A percentile compares a stretch with the other conserved stretches of the same genome.
These are phyloP conservation scores for Sphaerophoria rueppellii DNA, from an alignment of 2,888 invertebrate genomes.

Conservation along the genomic window DNA sequence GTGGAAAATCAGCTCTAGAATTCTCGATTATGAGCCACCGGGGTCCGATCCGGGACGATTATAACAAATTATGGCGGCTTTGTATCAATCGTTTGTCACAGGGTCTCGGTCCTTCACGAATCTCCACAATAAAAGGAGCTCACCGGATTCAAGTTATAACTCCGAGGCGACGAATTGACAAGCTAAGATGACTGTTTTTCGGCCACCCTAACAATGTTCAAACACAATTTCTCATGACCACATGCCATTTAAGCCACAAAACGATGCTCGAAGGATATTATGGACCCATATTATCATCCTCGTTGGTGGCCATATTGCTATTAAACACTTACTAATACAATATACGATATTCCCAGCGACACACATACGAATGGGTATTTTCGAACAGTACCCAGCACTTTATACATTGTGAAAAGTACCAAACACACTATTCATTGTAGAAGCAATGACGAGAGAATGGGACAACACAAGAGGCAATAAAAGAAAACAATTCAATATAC, in stretches of 20 bases:
- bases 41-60: too few relatives aligned
- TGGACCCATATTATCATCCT: slow-evolving; percentile 45
- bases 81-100: too few relatives aligned
- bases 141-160: too few relatives aligned
- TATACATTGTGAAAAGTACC: background rate
- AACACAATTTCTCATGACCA: slow-evolving; percentile 50
- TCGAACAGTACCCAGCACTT: background rate
- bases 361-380: background rate
- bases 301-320: slow-evolving; percentile 50
- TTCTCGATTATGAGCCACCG: too few relatives aligned
- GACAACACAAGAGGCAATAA: slow-evolving; percentile 35
- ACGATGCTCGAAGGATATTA: slow-evolving; percentile 44
- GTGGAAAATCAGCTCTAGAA: too few relatives aligned
- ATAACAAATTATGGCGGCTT: too few relatives aligned
- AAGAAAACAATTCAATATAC: slow-evolving; percentile 55
- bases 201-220: too few relatives aligned
- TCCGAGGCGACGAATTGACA: too few relatives aligned
- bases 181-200: too few relatives aligned
- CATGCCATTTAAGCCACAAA: slow-evolving; percentile 42
- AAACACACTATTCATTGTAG: background rate
- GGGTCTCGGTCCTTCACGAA: too few relatives aligned
- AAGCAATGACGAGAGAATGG: background rate
- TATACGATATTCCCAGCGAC: background rate
- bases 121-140: too few relatives aligned
- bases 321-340: slow-evolving; percentile 58